phyloP scores from a whole-genome alignment of 2,888 invertebrate genomes.

The Eupelmus urozonus region DNA sequence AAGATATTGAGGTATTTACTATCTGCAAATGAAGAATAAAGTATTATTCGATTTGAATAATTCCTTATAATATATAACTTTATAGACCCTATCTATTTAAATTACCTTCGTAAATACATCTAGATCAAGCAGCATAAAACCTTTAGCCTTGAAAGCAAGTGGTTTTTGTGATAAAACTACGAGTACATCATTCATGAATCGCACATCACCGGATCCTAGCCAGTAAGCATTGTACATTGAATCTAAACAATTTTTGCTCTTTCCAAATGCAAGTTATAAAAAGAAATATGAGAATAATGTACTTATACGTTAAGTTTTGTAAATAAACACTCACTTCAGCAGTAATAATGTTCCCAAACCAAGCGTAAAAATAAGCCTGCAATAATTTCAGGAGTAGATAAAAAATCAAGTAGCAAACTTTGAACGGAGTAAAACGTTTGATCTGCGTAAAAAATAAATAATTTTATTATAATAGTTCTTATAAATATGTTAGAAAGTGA shows the following conservation, averaged over 20 bases:
- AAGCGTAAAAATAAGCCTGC: slow-evolving; percentile 65
- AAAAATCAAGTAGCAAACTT: slow-evolving; percentile 19
- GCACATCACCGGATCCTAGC: slow-evolving; percentile 60
- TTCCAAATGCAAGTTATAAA: background rate
- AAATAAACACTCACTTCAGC: slow-evolving; percentile 71
- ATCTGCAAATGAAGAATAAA: slow-evolving; percentile 25
- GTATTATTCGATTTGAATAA: background rate
- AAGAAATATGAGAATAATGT: background rate
- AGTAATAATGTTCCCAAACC: slow-evolving; percentile 62
- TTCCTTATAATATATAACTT: too few relatives aligned
- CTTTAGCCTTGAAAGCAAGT: slow-evolving; percentile 60
- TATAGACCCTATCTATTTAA: background rate
- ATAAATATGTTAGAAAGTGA: too few relatives aligned
- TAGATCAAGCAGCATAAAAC: slow-evolving; percentile 22
- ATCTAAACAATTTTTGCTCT: slow-evolving; percentile 51
- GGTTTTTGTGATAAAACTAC: slow-evolving; percentile 64
- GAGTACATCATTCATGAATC: slow-evolving; percentile 59
- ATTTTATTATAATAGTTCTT: too few relatives aligned
- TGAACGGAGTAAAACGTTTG: slow-evolving; percentile 5
- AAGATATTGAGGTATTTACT: slow-evolving; percentile 41
- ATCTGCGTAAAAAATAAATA: slow-evolving; percentile 1
- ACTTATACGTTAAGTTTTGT: slow-evolving; percentile 67
- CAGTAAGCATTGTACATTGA: slow-evolving; percentile 65
- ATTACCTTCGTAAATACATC: slow-evolving; percentile 54
- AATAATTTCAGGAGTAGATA: slow-evolving; percentile 58